A percentile compares a stretch with the other conserved stretches of the same genome.
Conservation (phyloP, 2,797 vertebrate species). For the Serranus cabrilla region DNA sequence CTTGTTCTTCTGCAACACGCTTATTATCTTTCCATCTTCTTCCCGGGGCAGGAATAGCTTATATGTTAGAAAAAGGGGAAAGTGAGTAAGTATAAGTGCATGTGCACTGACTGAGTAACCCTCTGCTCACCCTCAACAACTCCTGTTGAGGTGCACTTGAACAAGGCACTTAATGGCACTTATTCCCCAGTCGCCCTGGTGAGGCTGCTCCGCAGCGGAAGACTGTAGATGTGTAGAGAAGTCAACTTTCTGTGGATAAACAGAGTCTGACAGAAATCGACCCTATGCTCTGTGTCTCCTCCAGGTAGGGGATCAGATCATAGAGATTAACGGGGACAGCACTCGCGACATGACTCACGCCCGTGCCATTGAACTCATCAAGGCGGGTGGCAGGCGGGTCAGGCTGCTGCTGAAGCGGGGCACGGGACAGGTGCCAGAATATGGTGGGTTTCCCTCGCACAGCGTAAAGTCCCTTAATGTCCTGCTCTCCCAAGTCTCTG, state of each 20-base stretch:
- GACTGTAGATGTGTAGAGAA: conserved; percentile 27
- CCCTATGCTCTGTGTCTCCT: conserved; percentile 49
- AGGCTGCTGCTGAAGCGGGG: conserved; percentile 97
- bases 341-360: conserved; percentile 99
- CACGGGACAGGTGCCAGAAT: conserved; percentile 98
- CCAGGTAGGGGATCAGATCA: conserved; percentile 99
- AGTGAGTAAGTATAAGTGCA: conserved; percentile 21
- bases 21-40: not conserved
- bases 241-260: conserved; percentile 36
- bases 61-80: conserved; percentile 1
- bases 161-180: conserved; percentile 38
- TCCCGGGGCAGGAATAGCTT: not conserved
- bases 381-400: conserved; percentile 95
- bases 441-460: conserved; percentile 90
- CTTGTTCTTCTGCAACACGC: not conserved
- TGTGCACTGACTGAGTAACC: conserved; percentile 18
- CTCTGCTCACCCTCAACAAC: conserved; percentile 14
- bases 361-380: conserved; percentile 99
- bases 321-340: conserved; percentile 99
- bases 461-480: not conserved
- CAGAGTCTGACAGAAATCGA: conserved; percentile 44
- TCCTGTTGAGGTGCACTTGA: conserved; percentile 34
- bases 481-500: not conserved
- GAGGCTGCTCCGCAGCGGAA: conserved; percentile 9
- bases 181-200: conserved; percentile 30